Evolutionary conservation across 1,140 invertebrate species (phyloP).

Genomic region (Drosophila albomicans): DNA sequence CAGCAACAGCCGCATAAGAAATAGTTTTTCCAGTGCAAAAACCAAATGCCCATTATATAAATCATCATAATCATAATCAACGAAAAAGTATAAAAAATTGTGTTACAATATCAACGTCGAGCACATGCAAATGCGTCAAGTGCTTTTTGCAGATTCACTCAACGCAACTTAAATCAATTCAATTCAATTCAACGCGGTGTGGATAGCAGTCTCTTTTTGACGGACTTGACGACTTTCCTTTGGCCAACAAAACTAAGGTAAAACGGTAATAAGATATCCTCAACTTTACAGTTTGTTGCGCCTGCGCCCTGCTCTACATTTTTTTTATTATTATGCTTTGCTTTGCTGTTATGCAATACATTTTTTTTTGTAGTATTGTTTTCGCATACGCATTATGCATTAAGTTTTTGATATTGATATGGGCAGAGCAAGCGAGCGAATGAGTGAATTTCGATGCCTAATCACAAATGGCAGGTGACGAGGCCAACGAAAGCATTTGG

Average conservation of each 20-base stretch:
- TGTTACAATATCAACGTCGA: slow-evolving; percentile 36
- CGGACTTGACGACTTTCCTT: slow-evolving; percentile 9
- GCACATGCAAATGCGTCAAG: slow-evolving; percentile 51
- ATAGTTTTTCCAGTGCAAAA: slow-evolving; percentile 70
- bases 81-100: slow-evolving; percentile 22
- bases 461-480: slow-evolving; percentile 64
- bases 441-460: slow-evolving; percentile 44
- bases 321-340: slow-evolving; percentile 3
- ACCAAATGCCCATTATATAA: slow-evolving; percentile 64
- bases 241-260: slow-evolving; percentile 17
- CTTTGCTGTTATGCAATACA: slow-evolving; percentile 29
- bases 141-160: slow-evolving; percentile 14
- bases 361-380: neutral
- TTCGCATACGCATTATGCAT: slow-evolving; percentile 55
- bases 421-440: neutral
- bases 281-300: slow-evolving; percentile 6
- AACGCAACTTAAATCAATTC: slow-evolving; percentile 1
- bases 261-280: slow-evolving; percentile 7
- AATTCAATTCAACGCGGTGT: slow-evolving; percentile 20
- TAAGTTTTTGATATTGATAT: slow-evolving; percentile 52
- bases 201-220: slow-evolving; percentile 11
- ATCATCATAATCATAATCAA: slow-evolving; percentile 8
- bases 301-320: slow-evolving; percentile 13
- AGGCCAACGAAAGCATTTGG: slow-evolving; percentile 54
- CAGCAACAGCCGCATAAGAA: slow-evolving; percentile 38